Conservation (phyloP, 2,888 invertebrate species). For the Rugalucina vietnamica region DNA sequence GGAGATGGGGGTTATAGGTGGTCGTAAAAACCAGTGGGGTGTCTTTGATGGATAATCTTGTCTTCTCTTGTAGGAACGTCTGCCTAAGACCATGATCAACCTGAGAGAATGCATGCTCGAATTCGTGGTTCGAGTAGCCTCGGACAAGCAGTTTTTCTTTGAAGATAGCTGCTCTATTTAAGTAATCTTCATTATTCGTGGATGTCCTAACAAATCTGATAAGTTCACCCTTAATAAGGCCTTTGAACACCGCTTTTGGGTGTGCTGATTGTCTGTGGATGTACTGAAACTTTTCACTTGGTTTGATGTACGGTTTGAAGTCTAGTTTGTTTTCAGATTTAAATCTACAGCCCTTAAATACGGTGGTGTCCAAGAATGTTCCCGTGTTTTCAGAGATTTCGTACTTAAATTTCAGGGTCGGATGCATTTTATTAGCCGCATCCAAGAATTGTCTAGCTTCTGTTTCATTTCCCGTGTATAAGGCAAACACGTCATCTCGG, state of each 20-base stretch:
- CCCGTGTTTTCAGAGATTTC: not conserved
- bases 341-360: not conserved
- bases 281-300: not conserved
- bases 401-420: not conserved
- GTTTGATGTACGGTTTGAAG: not conserved
- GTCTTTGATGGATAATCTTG: not conserved
- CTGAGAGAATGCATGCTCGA: not conserved
- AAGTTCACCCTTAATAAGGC: not conserved
- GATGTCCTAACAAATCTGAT: not conserved
- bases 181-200: not conserved
- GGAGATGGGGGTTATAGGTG: not conserved
- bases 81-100: not conserved
- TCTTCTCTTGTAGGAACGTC: not conserved
- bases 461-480: not conserved
- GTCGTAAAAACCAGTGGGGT: not conserved
- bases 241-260: not conserved
- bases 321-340: not conserved
- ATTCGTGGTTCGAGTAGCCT: not conserved
- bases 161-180: not conserved
- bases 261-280: not conserved
- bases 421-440: not conserved
- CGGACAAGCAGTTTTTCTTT: not conserved
- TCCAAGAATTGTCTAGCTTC: not conserved
- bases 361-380: not conserved
- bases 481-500: conserved; percentile 38